Conservation (phyloP, 2,888 invertebrate genomes). For the Drosophila incognita region DNA sequence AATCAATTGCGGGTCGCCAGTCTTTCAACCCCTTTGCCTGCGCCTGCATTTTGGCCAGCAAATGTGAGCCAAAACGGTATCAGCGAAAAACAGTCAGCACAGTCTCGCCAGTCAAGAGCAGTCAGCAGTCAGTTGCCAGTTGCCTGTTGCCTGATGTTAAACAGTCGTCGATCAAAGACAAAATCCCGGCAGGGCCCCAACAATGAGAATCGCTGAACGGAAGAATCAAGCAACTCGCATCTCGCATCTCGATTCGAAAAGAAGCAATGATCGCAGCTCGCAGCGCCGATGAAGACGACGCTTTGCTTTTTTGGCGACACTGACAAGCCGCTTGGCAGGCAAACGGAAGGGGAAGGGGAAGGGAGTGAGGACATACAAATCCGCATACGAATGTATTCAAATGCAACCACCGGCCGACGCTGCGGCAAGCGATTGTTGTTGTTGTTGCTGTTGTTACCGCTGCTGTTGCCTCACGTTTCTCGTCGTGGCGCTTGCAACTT, state of each 20-base stretch:
- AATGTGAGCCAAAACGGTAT: conserved; percentile 64
- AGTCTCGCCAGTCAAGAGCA: conserved; percentile 9
- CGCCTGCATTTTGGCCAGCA: conserved; percentile 43
- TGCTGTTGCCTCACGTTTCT: conserved; percentile 68
- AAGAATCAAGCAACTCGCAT: conserved; percentile 19
- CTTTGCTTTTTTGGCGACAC: conserved; percentile 79
- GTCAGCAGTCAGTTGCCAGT: conserved; percentile 20
- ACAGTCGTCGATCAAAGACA: conserved; percentile 79
- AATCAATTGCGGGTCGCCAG: conserved; percentile 74
- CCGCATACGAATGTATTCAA: conserved; percentile 62
- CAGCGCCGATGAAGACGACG: conserved; percentile 76
- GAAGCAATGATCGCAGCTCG: conserved; percentile 4
- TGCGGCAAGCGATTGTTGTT: conserved; percentile 57
- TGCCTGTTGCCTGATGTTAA: conserved; percentile 64
- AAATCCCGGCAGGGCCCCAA: conserved; percentile 65
- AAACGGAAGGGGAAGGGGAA: background rate
- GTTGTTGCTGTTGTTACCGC: conserved; percentile 13
- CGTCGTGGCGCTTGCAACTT: conserved; percentile 79
- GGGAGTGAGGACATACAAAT: conserved; percentile 14
- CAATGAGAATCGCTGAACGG: conserved; percentile 32
- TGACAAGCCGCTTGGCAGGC: conserved; percentile 69
- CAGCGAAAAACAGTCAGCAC: conserved; percentile 28
- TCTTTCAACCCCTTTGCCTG: conserved; percentile 35
- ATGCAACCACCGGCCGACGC: conserved; percentile 56
- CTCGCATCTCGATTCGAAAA: conserved; percentile 19